Evolutionary conservation across 2,797 vertebrate genomes (phyloP), one percentile per base, ranked within the genome.

Genomic region (Prunella strophiata): DNA sequence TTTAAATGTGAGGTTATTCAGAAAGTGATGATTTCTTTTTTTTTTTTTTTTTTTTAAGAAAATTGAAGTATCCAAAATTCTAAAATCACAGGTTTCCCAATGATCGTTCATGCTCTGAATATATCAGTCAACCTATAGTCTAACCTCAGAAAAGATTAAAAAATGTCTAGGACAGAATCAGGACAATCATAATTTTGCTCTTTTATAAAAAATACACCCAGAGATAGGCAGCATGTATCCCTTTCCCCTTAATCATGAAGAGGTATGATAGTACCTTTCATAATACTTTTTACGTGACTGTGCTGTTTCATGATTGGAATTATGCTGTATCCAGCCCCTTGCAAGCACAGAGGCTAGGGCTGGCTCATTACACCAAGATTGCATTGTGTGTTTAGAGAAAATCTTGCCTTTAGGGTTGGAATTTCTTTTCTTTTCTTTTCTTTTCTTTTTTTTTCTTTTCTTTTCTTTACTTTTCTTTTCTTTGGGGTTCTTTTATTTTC

Each of bases 221-320:
- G 14, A 78, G 1, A 42, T 34, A 51, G 66, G 40, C 1, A 62
- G 8, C 15, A 43, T 0, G 2, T 55, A 51, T 42, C 11, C 1
- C 4, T 29, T 67, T 81, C 9, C 12, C 7, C 10, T 62, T 57
- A 43, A 29, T 27, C 32, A 32, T 21, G 5, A 48, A 23, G 66
- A 16, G 7, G 11, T 34, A 80, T 30, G 38, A 61, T 12, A 34
- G 10, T 43, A 21, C 4, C 16, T 74, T 76, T 84, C 40, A 55
- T 47, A 77, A 62, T 30, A 13, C 15, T 45, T 7, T 3, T 6
- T 38, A 26, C 3, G 8, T 3, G 51, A 7, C 30, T 50, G 11
- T 43, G 25, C 5, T 48, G 1, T 20, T 82, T 76, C 40, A 27
- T 66, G 0, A 51, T 52, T 58, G 73, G 16, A 78, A 76, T 25